These are phyloP conservation scores for Leucophenga montana DNA, from an alignment of 2,888 invertebrate species.

Conservation along the genomic window DNA sequence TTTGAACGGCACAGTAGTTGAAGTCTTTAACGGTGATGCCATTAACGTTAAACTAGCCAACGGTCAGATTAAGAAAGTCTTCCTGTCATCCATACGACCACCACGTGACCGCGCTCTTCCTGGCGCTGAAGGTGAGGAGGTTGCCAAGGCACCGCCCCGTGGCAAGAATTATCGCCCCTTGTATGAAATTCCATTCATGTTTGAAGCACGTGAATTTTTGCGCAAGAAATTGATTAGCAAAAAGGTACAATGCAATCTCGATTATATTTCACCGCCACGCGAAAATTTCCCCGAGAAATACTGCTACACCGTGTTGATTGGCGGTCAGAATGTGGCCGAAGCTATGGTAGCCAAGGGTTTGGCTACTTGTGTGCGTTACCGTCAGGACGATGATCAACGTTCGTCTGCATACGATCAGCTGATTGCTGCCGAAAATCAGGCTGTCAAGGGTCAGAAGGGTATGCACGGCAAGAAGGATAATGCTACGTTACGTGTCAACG, in stretches of 20 bases:
- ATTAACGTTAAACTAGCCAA: conserved; percentile 87
- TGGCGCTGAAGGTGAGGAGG: conserved; percentile 81
- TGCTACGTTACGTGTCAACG: conserved; percentile 88
- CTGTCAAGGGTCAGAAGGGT: conserved; percentile 84
- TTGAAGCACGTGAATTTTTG: conserved; percentile 96
- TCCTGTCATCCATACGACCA: conserved; percentile 95
- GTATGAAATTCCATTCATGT: conserved; percentile 99
- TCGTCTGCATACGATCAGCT: conserved; percentile 95
- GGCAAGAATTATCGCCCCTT: conserved; percentile 89
- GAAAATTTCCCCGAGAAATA: conserved; percentile 95
- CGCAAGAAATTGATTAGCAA: conserved; percentile 96
- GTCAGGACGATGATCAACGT: conserved; percentile 96
- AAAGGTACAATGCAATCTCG: conserved; percentile 91
- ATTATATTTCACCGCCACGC: conserved; percentile 96
- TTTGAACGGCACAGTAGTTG: conserved; percentile 86
- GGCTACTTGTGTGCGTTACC: conserved; percentile 93
- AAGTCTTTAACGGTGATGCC: conserved; percentile 96
- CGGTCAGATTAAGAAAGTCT: conserved; percentile 89
- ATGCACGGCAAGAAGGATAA: conserved; percentile 91
- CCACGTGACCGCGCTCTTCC: conserved; percentile 83
- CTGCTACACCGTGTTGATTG: conserved; percentile 92
- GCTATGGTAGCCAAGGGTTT: conserved; percentile 93
- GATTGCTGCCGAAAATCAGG: conserved; percentile 93
- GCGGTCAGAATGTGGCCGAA: conserved; percentile 93
- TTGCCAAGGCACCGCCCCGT: conserved; percentile 77